phyloP scores from a whole-genome alignment of 2,888 invertebrate genomes.

The Drosophila colorata region DNA sequence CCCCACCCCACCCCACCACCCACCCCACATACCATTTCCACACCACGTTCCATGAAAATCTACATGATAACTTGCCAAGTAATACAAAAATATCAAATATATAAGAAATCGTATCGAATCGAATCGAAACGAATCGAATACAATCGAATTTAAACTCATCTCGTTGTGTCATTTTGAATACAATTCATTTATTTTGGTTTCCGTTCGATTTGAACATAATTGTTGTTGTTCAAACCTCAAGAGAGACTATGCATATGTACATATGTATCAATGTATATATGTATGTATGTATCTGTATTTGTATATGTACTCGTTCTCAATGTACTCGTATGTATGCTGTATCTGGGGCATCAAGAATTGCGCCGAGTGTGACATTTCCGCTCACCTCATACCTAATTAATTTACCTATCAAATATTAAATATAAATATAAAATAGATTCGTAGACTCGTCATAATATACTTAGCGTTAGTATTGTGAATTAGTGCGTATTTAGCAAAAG shows the following conservation, averaged over 20 bases:
- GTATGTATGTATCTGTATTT: conserved; percentile 28
- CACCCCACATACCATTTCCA: conserved; percentile 5
- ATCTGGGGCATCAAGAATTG: conserved; percentile 49
- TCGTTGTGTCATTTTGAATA: conserved; percentile 29
- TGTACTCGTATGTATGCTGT: conserved; percentile 32
- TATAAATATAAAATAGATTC: conserved; percentile 28
- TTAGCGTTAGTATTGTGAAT: conserved; percentile 31
- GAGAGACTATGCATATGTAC: conserved; percentile 44
- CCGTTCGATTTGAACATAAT: conserved; percentile 70
- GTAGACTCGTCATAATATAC: conserved; percentile 24
- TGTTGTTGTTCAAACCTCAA: conserved; percentile 61
- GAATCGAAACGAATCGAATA: conserved; percentile 24
- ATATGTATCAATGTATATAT: conserved; percentile 27
- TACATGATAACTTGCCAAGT: conserved; percentile 5
- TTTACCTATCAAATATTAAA: conserved; percentile 16
- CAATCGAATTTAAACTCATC: conserved; percentile 23
- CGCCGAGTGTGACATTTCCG: conserved; percentile 52
- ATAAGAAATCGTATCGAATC: conserved; percentile 23
- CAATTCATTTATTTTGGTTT: conserved; percentile 52
- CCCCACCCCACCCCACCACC: background rate
- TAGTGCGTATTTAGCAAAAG: conserved; percentile 39
- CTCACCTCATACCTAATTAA: conserved; percentile 40
- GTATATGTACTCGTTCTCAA: conserved; percentile 19
- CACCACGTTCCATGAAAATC: conserved; percentile 27
- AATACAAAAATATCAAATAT: conserved; percentile 3